Evolutionary conservation across 2,797 vertebrate genomes (phyloP), one percentile per base, ranked within the genome.

Genomic region (Remorina albescens): DNA sequence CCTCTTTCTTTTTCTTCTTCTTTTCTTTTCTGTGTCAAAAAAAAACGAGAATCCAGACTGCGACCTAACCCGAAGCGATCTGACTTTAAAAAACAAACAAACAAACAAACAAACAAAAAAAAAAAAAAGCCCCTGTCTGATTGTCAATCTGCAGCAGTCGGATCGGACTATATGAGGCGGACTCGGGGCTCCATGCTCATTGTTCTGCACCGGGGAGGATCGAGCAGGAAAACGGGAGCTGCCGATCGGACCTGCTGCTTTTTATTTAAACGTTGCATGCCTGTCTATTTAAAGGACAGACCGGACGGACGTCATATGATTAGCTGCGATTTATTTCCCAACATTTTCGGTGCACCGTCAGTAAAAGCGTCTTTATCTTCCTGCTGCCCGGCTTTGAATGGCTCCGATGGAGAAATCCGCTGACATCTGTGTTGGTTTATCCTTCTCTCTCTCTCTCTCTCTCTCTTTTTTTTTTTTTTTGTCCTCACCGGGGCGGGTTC

Each of bases 361-460:
- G 81, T 50, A 65, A 67, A 75, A 44, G 71, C 67, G 62, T 65
- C 65, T 76, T 88, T 84, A 66, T 90, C 87, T 90, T 84, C 75
- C 73, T 39, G 71, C 50, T 69, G 56, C 51, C 16, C 81, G 62
- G 71, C 86, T 85, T 63, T 63, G 81, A 74, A 74, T 57, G 74
- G 56, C 46, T 57, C 82, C 62, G 86, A 83, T 81, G 67, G 76
- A 88, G 83, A 87, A 91, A 89, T 82, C 86, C 89, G 86, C 87
- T 90, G 90, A 93, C 89, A 91, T 92, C 88, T 89, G 90, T 80
- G 84, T 78, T 85, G 81, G 69, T 80, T 90, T 88, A 88, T 87
- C 83, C 83, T 49, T 86, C 84, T 84, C 84, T n/a, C 6, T 30
- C 6, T 30, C 30, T 30, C 30, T 6, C 30, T 6, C 30, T n/a